These are phyloP conservation scores for Erynnis tages DNA, from an alignment of 2,888 invertebrate genomes.

Conservation along the genomic window DNA sequence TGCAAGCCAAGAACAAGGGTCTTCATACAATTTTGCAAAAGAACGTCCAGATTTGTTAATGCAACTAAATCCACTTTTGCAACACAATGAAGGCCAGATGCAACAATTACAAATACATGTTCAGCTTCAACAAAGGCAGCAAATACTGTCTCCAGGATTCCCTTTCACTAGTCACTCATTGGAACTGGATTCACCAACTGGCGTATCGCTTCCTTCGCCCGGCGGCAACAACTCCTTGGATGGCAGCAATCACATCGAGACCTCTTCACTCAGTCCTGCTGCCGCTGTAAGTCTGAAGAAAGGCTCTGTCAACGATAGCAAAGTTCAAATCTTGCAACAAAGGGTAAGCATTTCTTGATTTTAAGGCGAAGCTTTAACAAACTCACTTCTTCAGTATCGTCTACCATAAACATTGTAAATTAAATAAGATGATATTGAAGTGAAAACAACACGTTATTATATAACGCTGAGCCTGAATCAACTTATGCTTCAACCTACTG, in stretches of 20 bases:
- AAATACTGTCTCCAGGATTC: conserved; percentile 81
- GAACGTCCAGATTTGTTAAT: conserved; percentile 83
- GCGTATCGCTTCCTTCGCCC: conserved; percentile 90
- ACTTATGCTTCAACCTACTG: conserved; percentile 77
- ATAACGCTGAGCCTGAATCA: conserved; percentile 79
- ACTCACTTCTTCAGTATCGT: conserved; percentile 63
- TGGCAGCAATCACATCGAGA: conserved; percentile 81
- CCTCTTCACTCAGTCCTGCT: conserved; percentile 83
- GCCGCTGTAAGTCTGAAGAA: conserved; percentile 86
- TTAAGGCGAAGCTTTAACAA: conserved; percentile 80
- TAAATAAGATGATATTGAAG: conserved; percentile 57
- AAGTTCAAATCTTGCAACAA: conserved; percentile 88
- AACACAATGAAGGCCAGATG: conserved; percentile 81
- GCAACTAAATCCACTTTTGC: conserved; percentile 80
- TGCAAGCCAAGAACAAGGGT: conserved; percentile 72
- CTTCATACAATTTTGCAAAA: conserved; percentile 83
- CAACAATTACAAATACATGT: conserved; percentile 86
- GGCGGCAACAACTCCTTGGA: conserved; percentile 88
- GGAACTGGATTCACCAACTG: conserved; percentile 88
- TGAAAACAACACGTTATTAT: conserved; percentile 49
- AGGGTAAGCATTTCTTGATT: conserved; percentile 90
- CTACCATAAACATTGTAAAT: conserved; percentile 31
- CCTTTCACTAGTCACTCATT: conserved; percentile 85
- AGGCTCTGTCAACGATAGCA: conserved; percentile 82
- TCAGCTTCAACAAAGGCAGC: conserved; percentile 85